Evolutionary conservation across 2,888 invertebrate genomes (phyloP), one percentile per base, ranked within the genome.

Genomic region (Drosophila meridiana): DNA sequence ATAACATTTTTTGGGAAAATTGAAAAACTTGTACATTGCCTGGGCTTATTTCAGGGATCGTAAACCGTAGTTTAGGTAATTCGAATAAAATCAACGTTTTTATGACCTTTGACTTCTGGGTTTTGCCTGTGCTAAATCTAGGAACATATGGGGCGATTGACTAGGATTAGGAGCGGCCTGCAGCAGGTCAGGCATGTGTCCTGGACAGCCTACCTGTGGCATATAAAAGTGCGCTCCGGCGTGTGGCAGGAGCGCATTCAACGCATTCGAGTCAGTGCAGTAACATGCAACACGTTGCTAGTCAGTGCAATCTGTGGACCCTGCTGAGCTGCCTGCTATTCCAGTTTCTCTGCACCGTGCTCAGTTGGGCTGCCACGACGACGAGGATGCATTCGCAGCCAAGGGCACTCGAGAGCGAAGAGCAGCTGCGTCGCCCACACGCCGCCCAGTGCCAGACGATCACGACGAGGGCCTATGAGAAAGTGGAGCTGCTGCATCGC

Each of bases 401-500:
- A 40, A 3, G 48, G 40, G 38, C 47, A 11, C 30, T 32, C 30
- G 57, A 42, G n/a, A 45, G 40, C 9, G 60, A 42, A 47, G 52
- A 65, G 53, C 50, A 63, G 13, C 53, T 30, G 20, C 42, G n/a
- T 11, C 47, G 36, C 36, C 53, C 57, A 63, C 38, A 40, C 13
- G 9, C 50, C 11, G 8, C 50, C 11, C 55, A 73, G 6, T 58
- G 13, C 4, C 62, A 62, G 60, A n/a, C 20, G 52, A 28, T 7
- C 13, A 52, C 60, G 32, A 48, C 61, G 28, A 30, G 50, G 50
- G 56, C 56, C 8, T 55, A 79, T 61, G 79, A 68, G 38, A 84
- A 82, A 43, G 67, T 87, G 67, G 76, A 79, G 55, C 61, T 87
- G 42, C 66, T 83, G 59, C 87, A 87, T 61, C 82, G 76, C 2